Conservation (phyloP, 2,113 vertebrate genomes). For the Esox niger region DNA sequence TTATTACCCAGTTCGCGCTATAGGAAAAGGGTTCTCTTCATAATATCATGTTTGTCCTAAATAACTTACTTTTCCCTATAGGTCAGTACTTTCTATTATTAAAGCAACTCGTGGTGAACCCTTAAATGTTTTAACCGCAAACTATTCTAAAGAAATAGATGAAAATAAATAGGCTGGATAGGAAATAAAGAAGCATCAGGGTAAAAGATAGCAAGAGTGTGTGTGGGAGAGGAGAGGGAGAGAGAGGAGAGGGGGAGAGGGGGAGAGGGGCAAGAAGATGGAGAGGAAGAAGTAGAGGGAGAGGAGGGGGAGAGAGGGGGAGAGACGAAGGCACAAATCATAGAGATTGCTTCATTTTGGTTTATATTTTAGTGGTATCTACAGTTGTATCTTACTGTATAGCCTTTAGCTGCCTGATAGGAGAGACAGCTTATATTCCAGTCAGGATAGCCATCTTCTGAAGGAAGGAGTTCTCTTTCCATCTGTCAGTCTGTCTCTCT, state of each 20-base stretch:
- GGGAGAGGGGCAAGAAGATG: not conserved
- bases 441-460: not conserved
- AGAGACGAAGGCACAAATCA: not conserved
- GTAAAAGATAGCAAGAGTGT: no score
- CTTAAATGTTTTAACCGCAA: no score
- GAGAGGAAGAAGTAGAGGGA: not conserved
- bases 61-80: no score
- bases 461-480: not conserved
- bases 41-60: no score
- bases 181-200: no score
- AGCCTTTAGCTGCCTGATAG: not conserved
- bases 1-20: no score
- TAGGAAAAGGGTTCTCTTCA: no score
- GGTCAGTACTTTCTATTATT: no score
- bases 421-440: not conserved
- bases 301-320: not conserved
- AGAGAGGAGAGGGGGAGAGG: not conserved
- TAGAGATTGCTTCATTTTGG: not conserved
- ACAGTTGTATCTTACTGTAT: not conserved
- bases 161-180: no score
- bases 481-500: not conserved
- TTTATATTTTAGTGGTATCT: not conserved
- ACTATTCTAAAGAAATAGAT: no score
- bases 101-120: no score
- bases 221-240: not conserved